Evolutionary conservation across 2,113 vertebrate genomes (phyloP), one percentile per base, ranked within the genome.

Genomic region (Cairina moschata): DNA sequence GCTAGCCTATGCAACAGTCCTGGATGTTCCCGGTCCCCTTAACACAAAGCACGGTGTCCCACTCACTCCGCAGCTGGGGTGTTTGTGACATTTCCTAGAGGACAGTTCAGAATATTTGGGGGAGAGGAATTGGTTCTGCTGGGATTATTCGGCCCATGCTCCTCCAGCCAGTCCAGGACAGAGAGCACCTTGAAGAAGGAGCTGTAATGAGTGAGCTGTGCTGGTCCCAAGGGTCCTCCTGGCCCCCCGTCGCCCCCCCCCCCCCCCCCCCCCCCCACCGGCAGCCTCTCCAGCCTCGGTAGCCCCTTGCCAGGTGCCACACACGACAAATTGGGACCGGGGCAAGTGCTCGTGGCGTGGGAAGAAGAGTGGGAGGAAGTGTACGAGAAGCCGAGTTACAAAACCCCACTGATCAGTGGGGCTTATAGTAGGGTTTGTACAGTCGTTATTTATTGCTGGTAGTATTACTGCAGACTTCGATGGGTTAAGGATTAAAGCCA

Each of bases 371-470:
- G 80, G 90, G 94, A 93, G 83, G 86, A 82, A 23, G 0, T 2
- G 62, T 12, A 22, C 0, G 5, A 84, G 91, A 42, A 68, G 66
- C 52, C 2, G 0, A 5, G 62, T 95, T 97, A 91, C 93, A 95
- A 96, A 96, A 95, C 66, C 48, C 88, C 69, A 8, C 89, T 89
- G 74, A 54, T n/a, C 74, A 15, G 66, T 11, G 58, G 23, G 42
- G 6, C 48, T 97, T 92, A 96, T 93, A 25, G 86, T 82, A 91
- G 89, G 93, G 34, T 92, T 96, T 40, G 77, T 31, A 54, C 42
- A 2, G 32, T 54, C 80, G 2, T 15, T 62, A 6, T 20, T 11
- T 82, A 55, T 40, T 68, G 38, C 73, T 52, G 68, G 28, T 77
- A 8, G 32, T 38, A 38, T 65, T 72, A 36, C 81, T 82, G 81